Conservation (phyloP, 2,888 invertebrate genomes). For the Drosophila ustulata region DNA sequence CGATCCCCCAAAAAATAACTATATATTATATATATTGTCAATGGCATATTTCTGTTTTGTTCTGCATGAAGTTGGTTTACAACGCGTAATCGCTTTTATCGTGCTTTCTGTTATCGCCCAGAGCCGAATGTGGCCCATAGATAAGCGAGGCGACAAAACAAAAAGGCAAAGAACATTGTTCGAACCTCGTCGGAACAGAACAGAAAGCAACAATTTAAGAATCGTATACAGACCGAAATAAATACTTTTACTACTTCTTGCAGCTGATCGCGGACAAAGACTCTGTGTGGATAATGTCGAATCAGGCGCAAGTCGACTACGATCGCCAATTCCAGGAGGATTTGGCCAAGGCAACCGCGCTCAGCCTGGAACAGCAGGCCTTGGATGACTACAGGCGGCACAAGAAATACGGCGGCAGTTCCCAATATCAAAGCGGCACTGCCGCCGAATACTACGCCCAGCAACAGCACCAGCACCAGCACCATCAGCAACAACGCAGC, state of each 20-base stretch:
- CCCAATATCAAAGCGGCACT: constrained; percentile 21
- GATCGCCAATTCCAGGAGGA: constrained; percentile 94
- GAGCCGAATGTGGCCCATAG: constrained; percentile 32
- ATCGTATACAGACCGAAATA: constrained; percentile 10
- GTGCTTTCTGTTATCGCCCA: constrained; percentile 59
- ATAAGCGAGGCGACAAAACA: constrained; percentile 53
- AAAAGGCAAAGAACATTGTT: constrained; percentile 46
- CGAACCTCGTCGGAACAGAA: constrained; percentile 16
- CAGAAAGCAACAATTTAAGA: constrained; percentile 33
- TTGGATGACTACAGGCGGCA: constrained; percentile 91
- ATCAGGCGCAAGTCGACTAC: constrained; percentile 87
- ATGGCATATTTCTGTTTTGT: constrained; percentile 10
- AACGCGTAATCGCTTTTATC: constrained; percentile 71
- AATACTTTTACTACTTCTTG: constrained; percentile 18
- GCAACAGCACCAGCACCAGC: constrained; percentile 49
- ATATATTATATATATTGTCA: constrained; percentile 10
- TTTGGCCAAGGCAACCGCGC: constrained; percentile 93
- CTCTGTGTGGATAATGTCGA: constrained; percentile 78
- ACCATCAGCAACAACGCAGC: constrained; percentile 52
- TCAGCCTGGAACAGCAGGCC: constrained; percentile 94
- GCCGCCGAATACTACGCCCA: constrained; percentile 47
- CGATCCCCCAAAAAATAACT: constrained; percentile 11
- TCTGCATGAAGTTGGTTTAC: constrained; percentile 39
- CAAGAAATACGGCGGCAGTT: constrained; percentile 85
- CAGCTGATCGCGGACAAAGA: constrained; percentile 45